Base-by-base conservation (phyloP, 1,140 invertebrate species). In the Berghia stephanieae region DNA sequence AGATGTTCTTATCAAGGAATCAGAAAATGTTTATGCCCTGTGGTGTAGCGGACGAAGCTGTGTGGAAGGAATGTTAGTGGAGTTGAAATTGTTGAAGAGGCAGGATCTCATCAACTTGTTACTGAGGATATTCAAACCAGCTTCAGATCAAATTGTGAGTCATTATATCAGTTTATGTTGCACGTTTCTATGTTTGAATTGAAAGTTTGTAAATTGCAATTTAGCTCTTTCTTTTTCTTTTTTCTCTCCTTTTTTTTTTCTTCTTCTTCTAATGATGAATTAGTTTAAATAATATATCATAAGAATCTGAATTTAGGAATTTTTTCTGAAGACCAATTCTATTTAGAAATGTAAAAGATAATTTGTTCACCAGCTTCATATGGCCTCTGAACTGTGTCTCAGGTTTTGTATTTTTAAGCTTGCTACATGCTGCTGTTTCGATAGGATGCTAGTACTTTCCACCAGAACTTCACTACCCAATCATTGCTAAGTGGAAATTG, bases 31-130 rank as follows among this genome's bases (percentile, higher is more conserved):
- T 34, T 99, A 97, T 88, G 95, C 94, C 13, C 91, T 99, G 68
- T 99, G 98, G 95, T 99, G 97, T 86, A 97, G 95, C 83, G 98
- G 98, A 0, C 90, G 98, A 63, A 93, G 94, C 8, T 97, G 95
- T 84, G 97, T 97, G 82, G 96, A 99, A 88, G 97, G 97, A 21
- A 97, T 99, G 96, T 91, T 99, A 31, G 94, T 99, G 1, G 97
- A 99, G 83, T 90, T 99, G 27, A 97, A 97, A 88, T 92, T 99
- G 57, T 93, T 98, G 43, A 99, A 99, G 91, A 92, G 98, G 44
- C 98, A 99, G 92, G 98, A 99, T 89, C 90, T 99, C 66, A 94
- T 99, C 5, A 95, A 95, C 44, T 92, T 97, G 10, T 90, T 98
- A 2, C 91, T 95, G 0, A 94, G 95, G 66, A 87, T 97, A n/a